Base-by-base conservation (phyloP, 2,797 vertebrate species). In the Urosaurus nigricauda region DNA sequence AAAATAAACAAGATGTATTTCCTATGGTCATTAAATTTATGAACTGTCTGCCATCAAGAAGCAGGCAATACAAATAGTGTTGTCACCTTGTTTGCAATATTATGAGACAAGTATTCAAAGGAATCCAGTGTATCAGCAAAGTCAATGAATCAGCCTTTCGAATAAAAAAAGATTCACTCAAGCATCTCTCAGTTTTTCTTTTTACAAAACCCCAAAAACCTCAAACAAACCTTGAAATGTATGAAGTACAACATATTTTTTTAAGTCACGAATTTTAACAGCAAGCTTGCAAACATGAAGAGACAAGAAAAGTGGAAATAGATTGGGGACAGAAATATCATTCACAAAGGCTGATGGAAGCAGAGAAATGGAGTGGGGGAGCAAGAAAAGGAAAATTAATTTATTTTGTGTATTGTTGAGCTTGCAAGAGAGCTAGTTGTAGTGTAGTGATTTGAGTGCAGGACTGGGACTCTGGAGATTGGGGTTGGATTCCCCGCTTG, bases 141-240 rank as follows among this genome's bases (percentile, higher is more conserved):
- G 43, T 89, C 65, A 47, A 79, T 53, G 86, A 88, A 26, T 63
- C 12, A 89, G 70, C 58, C 19, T 11, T 77, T 79, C 35, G 65
- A 63, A 89, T 85, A 78, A 86, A 71, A 75, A 53, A 43, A 60
- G 2, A 35, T 43, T 32, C 43, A 90, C 63, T 26, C 29, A 51
- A 68, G 29, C 56, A 43, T 65, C 47, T 5, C 9, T 80, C 32
- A 79, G 26, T 83, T n/a, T 83, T 70, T n/a, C 63, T n/a, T 51
- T 47, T 47, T 47, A 47, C 3, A 47, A 47, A 47, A 47, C 43
- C 43, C 43, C 43, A 47, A n/a, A n/a, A n/a, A n/a, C n/a, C n/a
- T n/a, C n/a, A n/a, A n/a, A n/a, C 47, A 47, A 47, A 16, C 14
- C 58, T 60, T 21, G 17, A 60, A 58, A 60, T 60, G 17, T 21